phyloP scores from a whole-genome alignment of 1,140 invertebrate genomes.

The Camponotus pennsylvanicus region DNA sequence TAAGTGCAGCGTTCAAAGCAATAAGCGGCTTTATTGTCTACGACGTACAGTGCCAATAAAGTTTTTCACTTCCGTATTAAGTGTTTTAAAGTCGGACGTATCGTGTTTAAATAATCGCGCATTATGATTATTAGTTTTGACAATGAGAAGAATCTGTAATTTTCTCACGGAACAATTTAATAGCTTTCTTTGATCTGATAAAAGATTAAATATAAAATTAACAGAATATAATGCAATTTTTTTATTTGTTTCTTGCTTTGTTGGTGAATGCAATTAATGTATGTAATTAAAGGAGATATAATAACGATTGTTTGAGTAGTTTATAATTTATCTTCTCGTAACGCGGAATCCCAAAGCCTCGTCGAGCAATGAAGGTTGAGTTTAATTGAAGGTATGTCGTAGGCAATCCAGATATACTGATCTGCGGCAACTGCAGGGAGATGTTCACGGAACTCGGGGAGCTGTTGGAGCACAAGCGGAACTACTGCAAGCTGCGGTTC shows the following conservation, averaged over 20 bases:
- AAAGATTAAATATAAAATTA: too few species aligned
- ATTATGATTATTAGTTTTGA: too few species aligned
- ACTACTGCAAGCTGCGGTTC: conserved; percentile 94
- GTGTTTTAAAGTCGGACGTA: too few species aligned
- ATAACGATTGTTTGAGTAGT: conserved; percentile 22
- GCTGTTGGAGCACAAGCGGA: conserved; percentile 94
- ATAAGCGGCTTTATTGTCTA: neutral
- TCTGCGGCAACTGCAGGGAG: conserved; percentile 95
- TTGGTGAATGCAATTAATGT: too few species aligned
- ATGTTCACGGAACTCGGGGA: conserved; percentile 93
- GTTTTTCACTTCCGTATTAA: too few species aligned
- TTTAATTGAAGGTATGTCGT: conserved; percentile 62
- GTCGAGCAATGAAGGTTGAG: conserved; percentile 33
- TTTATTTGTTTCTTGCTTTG: too few species aligned
- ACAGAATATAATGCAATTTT: too few species aligned
- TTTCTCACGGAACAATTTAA: too few species aligned
- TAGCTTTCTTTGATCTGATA: too few species aligned
- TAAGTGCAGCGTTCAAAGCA: conserved; percentile 84
- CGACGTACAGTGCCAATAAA: neutral
- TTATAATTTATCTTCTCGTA: conserved; percentile 25
- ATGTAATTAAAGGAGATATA: neutral
- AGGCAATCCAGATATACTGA: conserved; percentile 95
- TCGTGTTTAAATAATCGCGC: too few species aligned
- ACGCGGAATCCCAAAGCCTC: conserved; percentile 32
- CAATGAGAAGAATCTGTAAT: too few species aligned